Base-by-base conservation (phyloP, 2,113 vertebrate species). In the Bos javanicus region DNA sequence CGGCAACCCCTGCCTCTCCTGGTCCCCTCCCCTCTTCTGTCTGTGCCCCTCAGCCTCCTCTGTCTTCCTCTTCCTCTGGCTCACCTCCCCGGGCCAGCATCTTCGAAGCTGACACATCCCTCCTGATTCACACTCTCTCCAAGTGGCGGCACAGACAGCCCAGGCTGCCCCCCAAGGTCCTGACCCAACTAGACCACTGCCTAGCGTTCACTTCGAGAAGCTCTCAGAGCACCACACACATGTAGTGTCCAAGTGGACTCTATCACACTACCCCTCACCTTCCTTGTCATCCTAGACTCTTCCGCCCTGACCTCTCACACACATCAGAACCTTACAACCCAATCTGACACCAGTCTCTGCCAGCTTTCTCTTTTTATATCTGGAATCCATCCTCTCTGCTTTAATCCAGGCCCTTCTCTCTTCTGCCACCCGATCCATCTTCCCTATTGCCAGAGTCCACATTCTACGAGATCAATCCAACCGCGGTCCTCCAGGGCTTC, bases 201-300 rank as follows among this genome's bases (percentile, higher is more conserved):
- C 80, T n/a, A 7, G 23, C 1, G 2, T 2, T 4, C 16, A 23
- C 5, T 8, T 43, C 0, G 0, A 12, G 9, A 39, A 39, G 39
- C 14, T 60, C 54, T 59, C 60, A 26, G 26, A 25, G 57, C 59
- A 25, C 39, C 3, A 3, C 56, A 39, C 28, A 4, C 23, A 8
- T 6, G 4, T 17, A 14, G 0, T 0, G 3, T 54, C 54, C 62
- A 12, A 6, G 80, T n/a, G 28, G 50, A 3, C 14, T 28, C 92
- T 23, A 9, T 28, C 48, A 43, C 15, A 4, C 33, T 15, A 26
- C 23, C 48, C 56, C 39, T 10, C 3, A 4, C 7, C 11, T 1
- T 25, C 81, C 39, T n/a, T 8, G 62, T 50, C 43, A 71, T 2
- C 81, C 36, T 36, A 17, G 16, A 36, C 39, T 62, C 60, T 21